Conservation (phyloP, 1,140 invertebrate genomes). For the Nasonia longicornis region DNA sequence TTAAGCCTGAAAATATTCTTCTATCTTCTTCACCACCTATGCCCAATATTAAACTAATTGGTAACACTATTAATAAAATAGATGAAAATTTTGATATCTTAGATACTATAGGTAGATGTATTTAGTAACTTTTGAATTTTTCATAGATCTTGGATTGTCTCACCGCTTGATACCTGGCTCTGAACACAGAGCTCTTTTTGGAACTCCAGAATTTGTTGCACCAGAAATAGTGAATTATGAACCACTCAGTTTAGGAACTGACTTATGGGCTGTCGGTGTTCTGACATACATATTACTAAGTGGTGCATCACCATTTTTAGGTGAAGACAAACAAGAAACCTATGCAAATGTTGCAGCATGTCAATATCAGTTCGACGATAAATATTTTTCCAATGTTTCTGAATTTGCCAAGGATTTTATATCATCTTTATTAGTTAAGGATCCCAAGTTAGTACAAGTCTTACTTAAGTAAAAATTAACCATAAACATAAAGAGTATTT, state of each 20-base stretch:
- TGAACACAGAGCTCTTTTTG: conserved; percentile 71
- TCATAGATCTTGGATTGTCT: conserved; percentile 76
- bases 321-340: conserved; percentile 76
- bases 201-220: conserved; percentile 74
- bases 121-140: conserved; percentile 30
- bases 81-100: not conserved
- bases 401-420: conserved; percentile 75
- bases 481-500: conserved; percentile 7
- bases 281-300: conserved; percentile 77
- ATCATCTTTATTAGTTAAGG: conserved; percentile 70
- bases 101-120: not conserved
- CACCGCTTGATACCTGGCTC: conserved; percentile 70
- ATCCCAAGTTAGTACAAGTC: conserved; percentile 69
- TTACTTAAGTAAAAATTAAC: conserved; percentile 18
- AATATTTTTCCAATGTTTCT: conserved; percentile 74
- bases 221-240: conserved; percentile 81
- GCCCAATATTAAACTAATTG: conserved; percentile 72
- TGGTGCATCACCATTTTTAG: conserved; percentile 77
- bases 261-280: conserved; percentile 80
- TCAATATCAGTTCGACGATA: conserved; percentile 76
- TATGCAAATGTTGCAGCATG: conserved; percentile 78
- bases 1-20: conserved; percentile 78
- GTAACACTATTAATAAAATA: conserved; percentile 50
- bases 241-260: conserved; percentile 75
- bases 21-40: conserved; percentile 70